These are phyloP conservation scores for Pedetes capensis DNA, from an alignment of 2,113 vertebrate species.

Conservation along the genomic window DNA sequence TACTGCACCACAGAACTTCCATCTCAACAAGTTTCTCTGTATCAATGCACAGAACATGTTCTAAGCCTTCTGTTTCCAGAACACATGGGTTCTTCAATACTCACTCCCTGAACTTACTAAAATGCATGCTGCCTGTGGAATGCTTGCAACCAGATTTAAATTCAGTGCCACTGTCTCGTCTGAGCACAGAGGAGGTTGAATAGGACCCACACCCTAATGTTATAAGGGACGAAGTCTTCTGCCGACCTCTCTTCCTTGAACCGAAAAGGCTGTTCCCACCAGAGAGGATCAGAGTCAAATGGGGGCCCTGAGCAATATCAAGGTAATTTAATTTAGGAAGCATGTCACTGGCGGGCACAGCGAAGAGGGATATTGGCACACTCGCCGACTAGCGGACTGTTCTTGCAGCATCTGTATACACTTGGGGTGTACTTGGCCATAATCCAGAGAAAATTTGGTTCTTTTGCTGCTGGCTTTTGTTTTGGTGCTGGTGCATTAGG, in stretches of 20 bases:
- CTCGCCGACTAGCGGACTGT: constrained; percentile 21
- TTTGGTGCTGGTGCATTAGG: constrained; percentile 7
- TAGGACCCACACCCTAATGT: neutral
- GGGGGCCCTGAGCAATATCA: neutral
- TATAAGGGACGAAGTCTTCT: neutral
- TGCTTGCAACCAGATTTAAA: neutral
- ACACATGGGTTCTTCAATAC: neutral
- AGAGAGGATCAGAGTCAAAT: neutral
- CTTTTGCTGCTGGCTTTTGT: constrained; percentile 29
- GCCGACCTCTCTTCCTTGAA: neutral
- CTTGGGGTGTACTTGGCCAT: constrained; percentile 20
- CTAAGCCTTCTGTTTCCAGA: constrained; percentile 1
- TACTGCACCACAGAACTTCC: neutral
- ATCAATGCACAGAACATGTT: neutral
- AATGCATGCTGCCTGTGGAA: neutral
- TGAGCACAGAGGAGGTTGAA: neutral
- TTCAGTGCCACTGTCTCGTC: neutral
- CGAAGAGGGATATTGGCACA: neutral
- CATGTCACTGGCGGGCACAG: constrained; percentile 18
- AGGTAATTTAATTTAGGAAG: constrained; percentile 50
- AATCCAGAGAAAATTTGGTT: constrained; percentile 48
- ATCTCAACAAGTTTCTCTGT: neutral
- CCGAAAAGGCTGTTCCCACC: neutral
- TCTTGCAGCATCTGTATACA: constrained; percentile 46
- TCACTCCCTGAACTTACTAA: neutral